Conservation (phyloP, 2,888 invertebrate genomes). For the Scaptomyza reducta region DNA sequence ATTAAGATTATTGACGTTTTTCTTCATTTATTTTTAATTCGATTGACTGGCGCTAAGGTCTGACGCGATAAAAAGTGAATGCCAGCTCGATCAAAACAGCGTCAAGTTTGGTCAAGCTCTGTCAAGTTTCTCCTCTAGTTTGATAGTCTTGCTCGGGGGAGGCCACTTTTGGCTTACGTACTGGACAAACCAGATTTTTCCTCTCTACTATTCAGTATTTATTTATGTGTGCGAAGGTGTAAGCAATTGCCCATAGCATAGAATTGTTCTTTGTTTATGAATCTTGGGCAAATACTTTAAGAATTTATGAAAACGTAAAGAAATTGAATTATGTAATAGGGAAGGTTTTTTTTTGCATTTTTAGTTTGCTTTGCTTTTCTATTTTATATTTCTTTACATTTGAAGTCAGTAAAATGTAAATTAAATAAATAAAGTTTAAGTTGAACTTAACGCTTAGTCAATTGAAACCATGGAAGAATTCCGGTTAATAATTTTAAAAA, state of each 20-base stretch:
- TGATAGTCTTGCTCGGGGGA: conserved; percentile 12
- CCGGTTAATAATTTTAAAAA: too few relatives aligned
- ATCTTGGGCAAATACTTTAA: neutral
- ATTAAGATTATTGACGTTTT: conserved; percentile 35
- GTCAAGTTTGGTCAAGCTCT: conserved; percentile 63
- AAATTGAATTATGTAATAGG: too few relatives aligned
- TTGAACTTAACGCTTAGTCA: too few relatives aligned
- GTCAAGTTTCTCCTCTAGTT: conserved; percentile 67
- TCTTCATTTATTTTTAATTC: conserved; percentile 9
- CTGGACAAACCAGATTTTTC: conserved; percentile 43
- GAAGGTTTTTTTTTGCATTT: too few relatives aligned
- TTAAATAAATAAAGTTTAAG: too few relatives aligned
- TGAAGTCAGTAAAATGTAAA: too few relatives aligned
- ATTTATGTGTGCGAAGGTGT: conserved; percentile 21
- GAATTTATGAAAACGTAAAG: neutral
- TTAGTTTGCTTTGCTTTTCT: too few relatives aligned
- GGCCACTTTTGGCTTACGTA: conserved; percentile 1
- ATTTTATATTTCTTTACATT: too few relatives aligned
- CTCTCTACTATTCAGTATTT: too few relatives aligned
- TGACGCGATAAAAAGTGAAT: conserved; percentile 65
- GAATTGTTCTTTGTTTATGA: conserved; percentile 1
- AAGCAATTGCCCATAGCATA: conserved; percentile 20
- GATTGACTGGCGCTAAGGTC: conserved; percentile 29
- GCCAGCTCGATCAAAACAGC: conserved; percentile 35
- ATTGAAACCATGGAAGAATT: too few relatives aligned